Evolutionary conservation across 2,888 invertebrate species (phyloP), one percentile per base, ranked within the genome.

Genomic region (Andrena praecox): DNA sequence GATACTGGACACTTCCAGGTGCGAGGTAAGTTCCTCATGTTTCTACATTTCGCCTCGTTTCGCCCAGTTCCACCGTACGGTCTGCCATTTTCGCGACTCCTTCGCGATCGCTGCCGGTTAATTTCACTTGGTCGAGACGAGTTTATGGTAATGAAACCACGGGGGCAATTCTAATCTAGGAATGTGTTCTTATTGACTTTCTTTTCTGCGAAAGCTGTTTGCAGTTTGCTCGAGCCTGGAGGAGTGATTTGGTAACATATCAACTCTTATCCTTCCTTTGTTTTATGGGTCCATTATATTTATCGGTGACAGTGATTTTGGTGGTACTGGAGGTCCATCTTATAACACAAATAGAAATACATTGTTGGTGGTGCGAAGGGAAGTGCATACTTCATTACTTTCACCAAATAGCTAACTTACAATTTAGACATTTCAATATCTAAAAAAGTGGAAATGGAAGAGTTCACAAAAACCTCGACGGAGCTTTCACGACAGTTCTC

Each of bases 1-100:
- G 95, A 97, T 96, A 94, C 95, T 96, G 94, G 97, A 97, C 94
- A 97, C 97, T 89, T 97, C 97, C 89, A 97, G 96, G 95, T 97
- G 96, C 95, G 96, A 96, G 95, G 97, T 97, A 95, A 96, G 96
- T 95, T 85, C 80, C 48, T 56, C 35, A 56, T 54, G n/a, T 74
- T 64, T 75, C 71, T 35, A 20, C 20, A 27, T 52, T 70, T 56
- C 20, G 42, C 54, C 52, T 27, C 16, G 50, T 10, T 64, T 27
- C 12, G 27, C 12, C 42, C 42, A 16, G 42, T 4, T 12, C 42
- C 6, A 2, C 8, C 20, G 54, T 0, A n/a, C 20, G 8, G 54
- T 20, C 24, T 20, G n/a, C 8, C 31, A 2, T 52, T 62, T 63
- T 42, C 59, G 27, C 20, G 52, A 3, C 52, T 33, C 6, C 27